Evolutionary conservation across 2,888 invertebrate genomes (phyloP).

Genomic region (Eupithecia centaureata): DNA sequence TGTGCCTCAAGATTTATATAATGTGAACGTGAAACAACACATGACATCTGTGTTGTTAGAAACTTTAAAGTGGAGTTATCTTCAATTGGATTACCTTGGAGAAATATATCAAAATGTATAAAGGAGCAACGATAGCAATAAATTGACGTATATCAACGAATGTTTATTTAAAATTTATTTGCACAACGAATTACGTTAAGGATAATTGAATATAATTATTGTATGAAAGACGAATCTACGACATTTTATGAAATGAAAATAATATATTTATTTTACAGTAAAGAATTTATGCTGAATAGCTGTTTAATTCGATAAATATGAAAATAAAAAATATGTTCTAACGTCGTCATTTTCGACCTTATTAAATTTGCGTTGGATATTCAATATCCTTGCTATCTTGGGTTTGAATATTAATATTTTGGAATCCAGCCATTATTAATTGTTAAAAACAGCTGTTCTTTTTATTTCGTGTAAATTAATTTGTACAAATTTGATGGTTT

Average conservation of each 20-base stretch:
- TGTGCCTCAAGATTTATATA: constrained; percentile 37
- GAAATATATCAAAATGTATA: constrained; percentile 45
- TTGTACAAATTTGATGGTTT: constrained; percentile 10
- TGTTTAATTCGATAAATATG: constrained; percentile 36
- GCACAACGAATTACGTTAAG: constrained; percentile 56
- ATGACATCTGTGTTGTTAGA: constrained; percentile 18
- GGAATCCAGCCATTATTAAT: constrained; percentile 21
- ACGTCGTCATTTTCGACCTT: constrained; percentile 26
- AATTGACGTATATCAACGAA: constrained; percentile 72
- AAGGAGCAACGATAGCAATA: constrained; percentile 63
- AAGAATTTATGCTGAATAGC: constrained; percentile 32
- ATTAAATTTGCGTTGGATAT: constrained; percentile 39
- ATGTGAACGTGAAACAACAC: constrained; percentile 15
- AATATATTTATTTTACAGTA: constrained; percentile 16
- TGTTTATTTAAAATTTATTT: constrained; percentile 59
- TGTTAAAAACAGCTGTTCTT: constrained; percentile 21
- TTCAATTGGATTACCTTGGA: constrained; percentile 46
- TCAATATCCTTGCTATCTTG: constrained; percentile 37
- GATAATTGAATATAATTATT: constrained; percentile 28
- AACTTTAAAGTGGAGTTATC: constrained; percentile 14
- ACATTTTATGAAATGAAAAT: constrained; percentile 17
- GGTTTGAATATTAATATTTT: constrained; percentile 17
- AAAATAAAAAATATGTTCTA: constrained; percentile 26
- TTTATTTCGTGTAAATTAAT: constrained; percentile 6
- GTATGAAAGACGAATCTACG: constrained; percentile 24